These are phyloP conservation scores for Gambusia yucatana DNA, from an alignment of 2,797 vertebrate genomes.

Conservation along the genomic window DNA sequence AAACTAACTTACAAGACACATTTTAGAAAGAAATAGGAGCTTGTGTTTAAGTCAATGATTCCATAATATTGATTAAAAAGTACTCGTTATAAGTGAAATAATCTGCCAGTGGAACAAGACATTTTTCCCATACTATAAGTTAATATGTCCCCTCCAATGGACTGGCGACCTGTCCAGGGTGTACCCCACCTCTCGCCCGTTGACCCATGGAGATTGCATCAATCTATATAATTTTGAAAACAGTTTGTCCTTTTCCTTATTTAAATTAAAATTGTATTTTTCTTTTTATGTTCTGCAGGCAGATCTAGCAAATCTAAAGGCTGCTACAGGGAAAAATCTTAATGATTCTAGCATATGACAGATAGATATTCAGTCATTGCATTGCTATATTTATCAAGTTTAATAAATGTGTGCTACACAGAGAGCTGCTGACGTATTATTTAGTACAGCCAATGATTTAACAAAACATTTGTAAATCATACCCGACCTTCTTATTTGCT, in stretches of 20 bases:
- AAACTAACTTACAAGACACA: no score
- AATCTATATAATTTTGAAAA: background rate
- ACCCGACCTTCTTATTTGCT: constrained; percentile 16
- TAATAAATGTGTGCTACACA: background rate
- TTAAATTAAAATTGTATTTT: background rate
- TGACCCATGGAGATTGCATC: background rate
- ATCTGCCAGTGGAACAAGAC: no score
- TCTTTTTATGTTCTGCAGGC: background rate
- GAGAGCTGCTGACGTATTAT: constrained; percentile 1
- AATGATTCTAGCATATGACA: constrained; percentile 21
- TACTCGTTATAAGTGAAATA: no score
- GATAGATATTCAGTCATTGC: constrained; percentile 7
- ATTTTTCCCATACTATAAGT: no score
- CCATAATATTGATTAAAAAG: no score
- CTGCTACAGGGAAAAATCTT: background rate
- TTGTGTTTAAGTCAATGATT: no score
- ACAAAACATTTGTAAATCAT: constrained; percentile 23
- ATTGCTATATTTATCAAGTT: constrained; percentile 1
- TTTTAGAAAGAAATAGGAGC: no score
- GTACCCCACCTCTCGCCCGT: no score
- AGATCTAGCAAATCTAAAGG: no score
- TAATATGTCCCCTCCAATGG: no score
- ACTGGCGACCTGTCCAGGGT: no score
- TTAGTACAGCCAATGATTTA: constrained; percentile 17
- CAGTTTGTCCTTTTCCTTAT: background rate